Evolutionary conservation across 2,888 invertebrate species (phyloP).

Genomic region (Cephus pulcher): DNA sequence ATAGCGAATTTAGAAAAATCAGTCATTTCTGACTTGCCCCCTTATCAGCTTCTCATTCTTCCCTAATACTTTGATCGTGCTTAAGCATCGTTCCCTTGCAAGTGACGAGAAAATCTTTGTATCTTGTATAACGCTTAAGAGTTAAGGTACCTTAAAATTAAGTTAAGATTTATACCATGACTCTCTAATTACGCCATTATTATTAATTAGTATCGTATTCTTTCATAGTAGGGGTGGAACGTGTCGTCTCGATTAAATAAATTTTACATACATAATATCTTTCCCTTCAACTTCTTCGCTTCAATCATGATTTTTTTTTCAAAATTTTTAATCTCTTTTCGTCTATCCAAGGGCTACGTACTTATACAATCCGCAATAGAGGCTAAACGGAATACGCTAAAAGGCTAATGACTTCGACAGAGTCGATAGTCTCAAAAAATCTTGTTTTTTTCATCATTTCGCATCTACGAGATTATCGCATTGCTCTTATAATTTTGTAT

Average conservation of each 20-base stretch:
- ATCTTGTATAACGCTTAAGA: background rate
- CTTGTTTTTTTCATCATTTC: background rate
- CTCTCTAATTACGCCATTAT: background rate
- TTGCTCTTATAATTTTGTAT: too few species aligned
- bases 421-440: background rate
- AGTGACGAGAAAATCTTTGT: background rate
- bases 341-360: background rate
- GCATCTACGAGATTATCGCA: background rate
- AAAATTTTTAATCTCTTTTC: too few species aligned
- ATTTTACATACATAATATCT: background rate
- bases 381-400: slow-evolving; percentile 24
- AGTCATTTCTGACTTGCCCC: background rate
- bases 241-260: background rate
- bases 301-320: background rate
- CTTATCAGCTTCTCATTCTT: background rate
- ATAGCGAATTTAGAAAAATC: background rate
- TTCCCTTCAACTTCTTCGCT: background rate
- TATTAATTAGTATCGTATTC: background rate
- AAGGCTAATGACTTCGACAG: slow-evolving; percentile 27
- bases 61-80: background rate
- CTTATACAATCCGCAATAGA: slow-evolving; percentile 35
- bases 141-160: background rate
- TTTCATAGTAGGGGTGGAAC: background rate
- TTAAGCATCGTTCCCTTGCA: background rate
- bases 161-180: background rate